phyloP scores from a whole-genome alignment of 2,797 vertebrate species.

The Enteromius radiatus region DNA sequence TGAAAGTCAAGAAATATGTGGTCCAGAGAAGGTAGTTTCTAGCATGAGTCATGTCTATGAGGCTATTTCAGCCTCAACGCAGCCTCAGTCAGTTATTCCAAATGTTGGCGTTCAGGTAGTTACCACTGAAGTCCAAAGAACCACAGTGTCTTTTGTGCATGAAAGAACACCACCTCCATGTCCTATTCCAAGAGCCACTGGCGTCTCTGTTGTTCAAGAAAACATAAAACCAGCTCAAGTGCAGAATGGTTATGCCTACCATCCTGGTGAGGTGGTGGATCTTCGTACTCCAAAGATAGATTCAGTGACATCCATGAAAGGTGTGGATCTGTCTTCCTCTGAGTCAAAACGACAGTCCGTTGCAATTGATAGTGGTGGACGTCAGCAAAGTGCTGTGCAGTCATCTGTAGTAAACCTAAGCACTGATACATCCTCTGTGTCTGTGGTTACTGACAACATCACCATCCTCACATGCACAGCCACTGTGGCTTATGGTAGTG shows the following conservation, averaged over 20 bases:
- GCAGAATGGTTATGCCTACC: slow-evolving; percentile 81
- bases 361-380: slow-evolving; percentile 72
- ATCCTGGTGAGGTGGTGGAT: slow-evolving; percentile 90
- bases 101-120: slow-evolving; percentile 82
- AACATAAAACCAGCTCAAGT: slow-evolving; percentile 71
- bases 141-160: slow-evolving; percentile 82
- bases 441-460: slow-evolving; percentile 82
- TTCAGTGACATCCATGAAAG: slow-evolving; percentile 79
- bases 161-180: slow-evolving; percentile 75
- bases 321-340: slow-evolving; percentile 87
- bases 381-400: slow-evolving; percentile 89
- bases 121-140: slow-evolving; percentile 83
- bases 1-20: slow-evolving; percentile 83
- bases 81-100: slow-evolving; percentile 75
- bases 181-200: slow-evolving; percentile 76
- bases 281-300: slow-evolving; percentile 90
- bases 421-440: slow-evolving; percentile 80
- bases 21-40: slow-evolving; percentile 81
- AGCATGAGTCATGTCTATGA: slow-evolving; percentile 83
- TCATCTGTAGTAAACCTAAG: slow-evolving; percentile 94
- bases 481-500: slow-evolving; percentile 76
- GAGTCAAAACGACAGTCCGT: slow-evolving; percentile 83
- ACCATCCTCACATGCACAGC: slow-evolving; percentile 86
- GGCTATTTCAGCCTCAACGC: slow-evolving; percentile 79
- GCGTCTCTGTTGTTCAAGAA: slow-evolving; percentile 76